Base-by-base conservation (phyloP, 1,140 invertebrate genomes). In the Drosophila sucinea region DNA sequence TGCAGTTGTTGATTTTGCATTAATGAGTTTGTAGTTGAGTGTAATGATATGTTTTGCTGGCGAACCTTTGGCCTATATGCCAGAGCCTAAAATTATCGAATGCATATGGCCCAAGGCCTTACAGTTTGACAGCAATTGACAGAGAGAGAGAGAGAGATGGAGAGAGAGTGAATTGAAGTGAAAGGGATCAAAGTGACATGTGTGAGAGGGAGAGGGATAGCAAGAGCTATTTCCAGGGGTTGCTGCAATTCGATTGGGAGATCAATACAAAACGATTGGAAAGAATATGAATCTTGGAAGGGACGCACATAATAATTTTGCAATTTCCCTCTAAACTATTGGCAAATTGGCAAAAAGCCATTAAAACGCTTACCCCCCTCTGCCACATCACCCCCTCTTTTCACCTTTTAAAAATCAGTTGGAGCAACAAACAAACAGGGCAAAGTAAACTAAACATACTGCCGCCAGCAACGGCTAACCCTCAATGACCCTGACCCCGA, bases 11-110 rank as follows among this genome's bases (percentile, higher is more conserved):
- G 72, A 89, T 89, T 87, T 87, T 87, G 76, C 70, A 69, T 73
- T 80, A 87, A 87, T 87, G 77, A 87, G 76, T 82, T 87, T 79
- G 79, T 87, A 87, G 83, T 82, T 87, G 79, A 79, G 73, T 64
- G 67, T 87, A 87, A 87, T 87, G 25, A 87, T 47, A 69, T 44
- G 71, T 54, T 17, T 17, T 17, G 17, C 17, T 55, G 23, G 32
- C 38, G 60, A 27, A n/a, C 54, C 71, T 55, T 47, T 86, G 79
- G 29, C 76, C 72, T 77, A 87, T 55, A 61, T 51, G 44, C 44
- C 44, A 51, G 25, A 41, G 17, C 58, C 25, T n/a, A 38, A 41
- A 86, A 87, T 87, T 83, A 86, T 58, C 63, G 63, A 60, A 77
- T 67, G 56, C 61, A n/a, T 11, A 17, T 23, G 17, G 23, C 35